Base-by-base conservation (phyloP, 2,797 vertebrate species). In the Ateles fusciceps region DNA sequence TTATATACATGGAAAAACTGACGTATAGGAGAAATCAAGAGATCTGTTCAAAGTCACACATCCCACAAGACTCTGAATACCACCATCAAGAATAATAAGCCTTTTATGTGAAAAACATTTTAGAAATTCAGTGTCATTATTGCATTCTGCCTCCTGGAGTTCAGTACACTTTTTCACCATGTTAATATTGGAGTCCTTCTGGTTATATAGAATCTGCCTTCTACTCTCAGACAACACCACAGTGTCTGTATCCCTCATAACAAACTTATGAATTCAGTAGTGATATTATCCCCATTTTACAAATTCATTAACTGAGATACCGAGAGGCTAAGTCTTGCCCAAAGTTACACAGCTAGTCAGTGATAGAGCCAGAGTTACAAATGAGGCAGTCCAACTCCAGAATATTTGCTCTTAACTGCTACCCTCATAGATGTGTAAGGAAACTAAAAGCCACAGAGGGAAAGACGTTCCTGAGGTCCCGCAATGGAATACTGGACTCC, bases 51-150 rank as follows among this genome's bases (percentile, higher is more conserved):
- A 89, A 64, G 13, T 52, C n/a, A 91, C 9, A 79, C 1, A 85
- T 75, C 5, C 24, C n/a, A n/a, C 59, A 91, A 71, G 3, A 97
- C 14, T 86, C 19, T 90, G 86, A 96, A 79, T 95, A 91, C 36
- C n/a, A 85, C 4, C 24, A 89, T 14, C 22, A 96, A 28, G 50
- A 94, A 96, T 88, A 95, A 79, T 48, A 95, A 87, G 1, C 14
- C 13, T 14, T 97, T 97, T 93, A 52, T 90, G 26, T 89, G 33
- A 89, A 84, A 76, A 85, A 15, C 4, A 81, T 78, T 96, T 94
- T 92, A 81, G 59, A 94, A 81, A 21, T 81, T 88, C 5, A 7
- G 28, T 89, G 28, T 76, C 71, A 93, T 86, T 36, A 61, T 36
- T 96, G 28, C 33, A 86, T 84, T 72, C 22, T 89, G 42, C 28